A percentile compares a stretch with the other conserved stretches of the same genome.
phyloP scores from a whole-genome alignment of 2,113 vertebrate genomes.

The Verasper variegatus region DNA sequence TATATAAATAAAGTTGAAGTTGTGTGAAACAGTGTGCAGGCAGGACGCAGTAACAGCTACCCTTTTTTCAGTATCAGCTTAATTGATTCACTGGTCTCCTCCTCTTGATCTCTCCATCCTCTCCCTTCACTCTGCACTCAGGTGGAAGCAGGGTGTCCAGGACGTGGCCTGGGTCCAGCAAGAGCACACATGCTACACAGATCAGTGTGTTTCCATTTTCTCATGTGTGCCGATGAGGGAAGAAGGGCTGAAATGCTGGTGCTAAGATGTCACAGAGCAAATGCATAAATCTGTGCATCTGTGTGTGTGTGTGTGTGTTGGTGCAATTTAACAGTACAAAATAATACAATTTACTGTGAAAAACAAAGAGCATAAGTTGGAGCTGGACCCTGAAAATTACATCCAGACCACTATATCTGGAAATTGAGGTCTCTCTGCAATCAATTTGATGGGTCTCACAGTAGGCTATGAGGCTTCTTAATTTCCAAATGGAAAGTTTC shows the following conservation, averaged over 20 bases:
- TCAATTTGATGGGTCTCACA: background rate
- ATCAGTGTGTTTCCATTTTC: constrained; percentile 87
- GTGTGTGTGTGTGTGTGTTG: no score
- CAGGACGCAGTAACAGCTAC: constrained; percentile 21
- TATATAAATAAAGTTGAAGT: no score
- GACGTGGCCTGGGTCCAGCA: constrained; percentile 69
- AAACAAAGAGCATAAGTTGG: no score
- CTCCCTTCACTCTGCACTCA: constrained; percentile 58
- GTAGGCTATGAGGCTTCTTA: background rate
- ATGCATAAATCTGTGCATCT: constrained; percentile 82
- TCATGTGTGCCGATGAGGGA: background rate
- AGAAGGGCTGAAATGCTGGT: constrained; percentile 57
- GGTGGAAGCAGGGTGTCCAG: constrained; percentile 47
- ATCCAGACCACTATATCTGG: background rate
- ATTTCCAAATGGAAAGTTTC: background rate
- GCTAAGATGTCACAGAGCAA: constrained; percentile 80
- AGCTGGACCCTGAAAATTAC: no score
- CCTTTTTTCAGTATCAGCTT: constrained; percentile 49
- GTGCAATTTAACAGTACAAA: no score
- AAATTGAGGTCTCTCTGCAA: background rate
- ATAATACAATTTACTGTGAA: no score
- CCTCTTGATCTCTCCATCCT: constrained; percentile 50
- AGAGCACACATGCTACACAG: constrained; percentile 92
- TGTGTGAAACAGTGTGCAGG: background rate
- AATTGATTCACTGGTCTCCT: constrained; percentile 61